Evolutionary conservation across 1,140 invertebrate genomes (phyloP).

Genomic region (Centruroides sculpturatus): DNA sequence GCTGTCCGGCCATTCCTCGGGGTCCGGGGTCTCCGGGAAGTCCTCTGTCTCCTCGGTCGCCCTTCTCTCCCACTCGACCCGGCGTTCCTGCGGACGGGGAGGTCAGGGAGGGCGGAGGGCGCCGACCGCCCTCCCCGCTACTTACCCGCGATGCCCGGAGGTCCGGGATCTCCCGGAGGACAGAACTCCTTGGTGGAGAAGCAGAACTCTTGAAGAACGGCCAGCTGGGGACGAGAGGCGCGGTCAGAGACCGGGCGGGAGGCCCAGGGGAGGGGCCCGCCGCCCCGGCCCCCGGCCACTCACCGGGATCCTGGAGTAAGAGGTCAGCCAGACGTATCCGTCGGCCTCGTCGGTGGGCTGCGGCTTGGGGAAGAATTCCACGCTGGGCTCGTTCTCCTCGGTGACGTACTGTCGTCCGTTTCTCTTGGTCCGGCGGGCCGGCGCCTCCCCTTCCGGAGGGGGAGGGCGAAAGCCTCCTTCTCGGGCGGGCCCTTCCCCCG

Average conservation of each 20-base stretch:
- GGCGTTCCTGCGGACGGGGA: constrained; percentile 6
- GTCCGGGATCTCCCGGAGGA: constrained; percentile 22
- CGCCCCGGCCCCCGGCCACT: constrained; percentile 2
- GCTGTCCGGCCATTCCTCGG: constrained; percentile 33
- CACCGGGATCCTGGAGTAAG: constrained; percentile 25
- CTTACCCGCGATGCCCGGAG: constrained; percentile 16
- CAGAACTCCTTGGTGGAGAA: constrained; percentile 61
- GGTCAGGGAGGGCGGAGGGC: background rate
- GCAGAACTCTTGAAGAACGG: constrained; percentile 57
- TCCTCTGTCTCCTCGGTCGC: constrained; percentile 20
- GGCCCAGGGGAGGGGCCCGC: no score
- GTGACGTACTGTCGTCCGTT: background rate
- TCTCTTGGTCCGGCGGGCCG: background rate
- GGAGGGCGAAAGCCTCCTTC: background rate
- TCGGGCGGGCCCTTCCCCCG: background rate
- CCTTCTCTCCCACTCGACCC: constrained; percentile 11
- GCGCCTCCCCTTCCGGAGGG: background rate
- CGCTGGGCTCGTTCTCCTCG: constrained; percentile 3
- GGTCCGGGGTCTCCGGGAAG: constrained; percentile 42
- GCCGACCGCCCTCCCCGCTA: background rate
- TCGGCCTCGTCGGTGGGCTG: constrained; percentile 11
- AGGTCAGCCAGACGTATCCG: constrained; percentile 23
- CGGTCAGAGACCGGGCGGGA: no score
- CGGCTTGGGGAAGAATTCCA: constrained; percentile 17
- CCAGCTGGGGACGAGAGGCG: constrained; percentile 32